Percentiles rank a stretch among this genome's conserved stretches.
phyloP scores from a whole-genome alignment of 2,113 vertebrate species.

The Scatophagus argus region DNA sequence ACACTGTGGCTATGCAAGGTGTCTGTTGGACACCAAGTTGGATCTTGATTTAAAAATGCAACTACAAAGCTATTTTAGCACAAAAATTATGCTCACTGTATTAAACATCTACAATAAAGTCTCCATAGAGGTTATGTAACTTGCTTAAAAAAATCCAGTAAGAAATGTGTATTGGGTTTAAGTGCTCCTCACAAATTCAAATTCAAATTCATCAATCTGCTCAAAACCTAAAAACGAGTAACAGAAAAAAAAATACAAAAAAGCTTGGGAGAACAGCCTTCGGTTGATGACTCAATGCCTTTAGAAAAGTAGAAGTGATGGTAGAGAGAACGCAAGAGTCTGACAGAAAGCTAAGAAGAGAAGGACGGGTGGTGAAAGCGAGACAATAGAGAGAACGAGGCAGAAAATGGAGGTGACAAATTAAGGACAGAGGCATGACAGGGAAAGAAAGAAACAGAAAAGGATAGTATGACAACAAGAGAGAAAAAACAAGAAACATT shows the following conservation, averaged over 20 bases:
- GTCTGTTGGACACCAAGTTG: background rate
- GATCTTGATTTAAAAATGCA: background rate
- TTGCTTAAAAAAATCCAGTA: background rate
- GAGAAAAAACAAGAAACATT: conserved; percentile 19
- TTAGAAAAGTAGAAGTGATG: background rate
- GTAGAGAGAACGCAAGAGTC: background rate
- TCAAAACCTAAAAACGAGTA: background rate
- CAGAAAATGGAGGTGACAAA: background rate
- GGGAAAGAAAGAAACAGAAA: background rate
- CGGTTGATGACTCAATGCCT: conserved; percentile 10
- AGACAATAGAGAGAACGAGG: conserved; percentile 17
- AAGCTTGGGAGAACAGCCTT: background rate
- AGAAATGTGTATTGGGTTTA: background rate
- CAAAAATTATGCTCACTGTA: background rate
- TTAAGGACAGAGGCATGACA: conserved; percentile 14
- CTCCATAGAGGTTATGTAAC: background rate
- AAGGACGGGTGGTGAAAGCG: background rate
- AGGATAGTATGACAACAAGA: background rate
- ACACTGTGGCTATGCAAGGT: background rate
- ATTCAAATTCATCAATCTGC: background rate
- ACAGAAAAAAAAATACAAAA: background rate
- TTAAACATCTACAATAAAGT: background rate
- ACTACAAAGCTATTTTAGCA: background rate
- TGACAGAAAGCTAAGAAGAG: background rate
- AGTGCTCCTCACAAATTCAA: background rate